Conservation (phyloP, 92 coral and sea anemone species). For the Chrysogorgia sp. region DNA sequence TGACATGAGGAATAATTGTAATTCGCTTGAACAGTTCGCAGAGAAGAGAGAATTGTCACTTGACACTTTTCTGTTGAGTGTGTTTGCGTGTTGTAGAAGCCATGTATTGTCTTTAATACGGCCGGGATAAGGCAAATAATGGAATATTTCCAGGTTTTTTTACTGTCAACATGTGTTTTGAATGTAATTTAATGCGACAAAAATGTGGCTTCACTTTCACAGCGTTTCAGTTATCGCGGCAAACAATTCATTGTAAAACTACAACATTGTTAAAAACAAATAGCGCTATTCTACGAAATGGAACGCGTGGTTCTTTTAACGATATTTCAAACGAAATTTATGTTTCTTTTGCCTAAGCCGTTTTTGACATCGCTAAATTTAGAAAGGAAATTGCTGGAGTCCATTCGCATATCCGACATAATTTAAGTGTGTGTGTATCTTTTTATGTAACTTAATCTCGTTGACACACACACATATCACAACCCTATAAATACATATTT, state of each 20-base stretch:
- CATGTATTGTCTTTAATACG: background rate
- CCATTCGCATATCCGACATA: conserved; percentile 32
- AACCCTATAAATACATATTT: background rate
- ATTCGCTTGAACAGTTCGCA: background rate
- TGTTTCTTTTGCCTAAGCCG: conserved; percentile 35
- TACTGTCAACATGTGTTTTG: conserved; percentile 45
- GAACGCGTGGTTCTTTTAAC: background rate
- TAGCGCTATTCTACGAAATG: background rate
- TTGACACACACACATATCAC: background rate
- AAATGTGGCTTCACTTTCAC: background rate
- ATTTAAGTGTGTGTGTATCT: conserved; percentile 3
- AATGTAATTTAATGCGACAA: conserved; percentile 32
- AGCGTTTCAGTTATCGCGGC: background rate
- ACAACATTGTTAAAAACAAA: too few relatives aligned
- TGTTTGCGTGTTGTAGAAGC: background rate
- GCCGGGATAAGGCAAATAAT: background rate
- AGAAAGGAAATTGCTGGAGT: conserved; percentile 45
- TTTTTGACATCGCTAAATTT: conserved; percentile 51
- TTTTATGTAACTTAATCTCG: conserved; percentile 10
- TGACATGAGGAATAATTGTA: background rate
- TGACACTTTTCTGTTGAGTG: background rate
- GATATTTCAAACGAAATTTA: background rate
- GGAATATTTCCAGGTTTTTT: conserved; percentile 7
- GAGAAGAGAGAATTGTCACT: background rate
- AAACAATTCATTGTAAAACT: background rate